Evolutionary conservation across 2,113 vertebrate genomes (phyloP), one percentile per base, ranked within the genome.

Genomic region (Ornithorhynchus anatinus): DNA sequence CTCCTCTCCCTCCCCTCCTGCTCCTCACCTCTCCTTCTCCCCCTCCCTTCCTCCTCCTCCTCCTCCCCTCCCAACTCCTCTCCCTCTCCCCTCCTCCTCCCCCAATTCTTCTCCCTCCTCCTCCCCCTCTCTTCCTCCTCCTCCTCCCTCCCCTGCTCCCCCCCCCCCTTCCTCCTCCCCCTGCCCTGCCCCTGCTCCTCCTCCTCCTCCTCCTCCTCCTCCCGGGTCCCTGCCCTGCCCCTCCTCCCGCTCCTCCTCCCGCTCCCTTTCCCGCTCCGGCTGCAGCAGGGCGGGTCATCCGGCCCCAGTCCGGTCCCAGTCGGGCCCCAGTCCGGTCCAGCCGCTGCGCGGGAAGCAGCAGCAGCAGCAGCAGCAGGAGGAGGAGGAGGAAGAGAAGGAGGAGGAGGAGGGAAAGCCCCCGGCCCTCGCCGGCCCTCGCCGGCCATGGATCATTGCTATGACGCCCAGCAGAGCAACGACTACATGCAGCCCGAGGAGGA

Each of bases 401-500:
- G 62, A 84, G 75, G 59, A 69, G 58, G 63, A 78, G 60, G 51
- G 48, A 63, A 75, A 65, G 71, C 47, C 40, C 36, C 35, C 52
- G 63, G 72, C 72, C 64, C 69, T 39, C 79, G 50, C n/a, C n/a
- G n/a, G n/a, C n/a, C n/a, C 42, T 31, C n/a, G 62, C 59, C 75
- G 45, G 85, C 70, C 78, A 97, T 97, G 96, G 96, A 98, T 81
- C 92, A 94, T 1, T n/a, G n/a, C 60, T 95, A 96, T 88, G 96
- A 98, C 64, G 94, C 84, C 23, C 94, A 92, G 79, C 89, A 89
- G 57, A 89, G 79, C 57, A 94, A 96, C 2, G 85, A 88, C 56
- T 98, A 98, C 33, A 98, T 95, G 96, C 95, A 92, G 33, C 97
- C 94, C 25, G 96, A 99, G 79, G 96, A 98, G 51, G 96, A 96